Base-by-base conservation (phyloP, 1,140 invertebrate species). In the Camponotus floridanus region DNA sequence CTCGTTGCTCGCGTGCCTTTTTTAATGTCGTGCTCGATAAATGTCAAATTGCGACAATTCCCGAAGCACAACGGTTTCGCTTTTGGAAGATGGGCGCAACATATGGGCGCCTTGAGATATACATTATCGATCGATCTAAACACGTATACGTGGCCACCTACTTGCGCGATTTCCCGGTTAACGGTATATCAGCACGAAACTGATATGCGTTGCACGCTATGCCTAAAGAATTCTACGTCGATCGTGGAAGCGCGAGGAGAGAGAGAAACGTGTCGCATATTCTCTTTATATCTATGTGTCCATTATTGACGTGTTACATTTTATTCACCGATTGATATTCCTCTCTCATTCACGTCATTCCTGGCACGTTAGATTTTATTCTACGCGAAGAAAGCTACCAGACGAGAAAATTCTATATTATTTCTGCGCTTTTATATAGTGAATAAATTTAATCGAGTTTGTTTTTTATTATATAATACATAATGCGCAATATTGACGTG, bases 51-150 rank as follows among this genome's bases (percentile, higher is more conserved):
- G 15, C 36, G 39, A 81, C 68, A 39, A 45, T 61, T 13, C 26
- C 39, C 21, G 9, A 31, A 21, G 36, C 45, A 48, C 3, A 26
- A 26, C 39, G 26, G 18, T 73, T 33, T 81, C 2, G 78, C 48
- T 81, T 81, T 81, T 31, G 45, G 18, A 73, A 61, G 79, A 59
- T 36, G 51, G 51, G 71, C 33, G 55, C 71, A 59, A 73, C 67
- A 45, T 71, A 71, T 81, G 55, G 18, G 26, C n/a, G 39, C 55
- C 55, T 61, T 68, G 18, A 83, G 68, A 83, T 26, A 26, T 26
- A 26, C 26, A 26, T 26, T 26, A 26, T 83, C 68, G 79, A 83
- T 83, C 79, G 65, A 71, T 81, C 36, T 81, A 67, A 70, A 59
- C 65, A 65, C 55, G 65, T 70, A 33, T 68, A 55, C 48, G 26